These are phyloP conservation scores for Lepidostoma basale DNA, from an alignment of 1,140 invertebrate species.

Conservation along the genomic window DNA sequence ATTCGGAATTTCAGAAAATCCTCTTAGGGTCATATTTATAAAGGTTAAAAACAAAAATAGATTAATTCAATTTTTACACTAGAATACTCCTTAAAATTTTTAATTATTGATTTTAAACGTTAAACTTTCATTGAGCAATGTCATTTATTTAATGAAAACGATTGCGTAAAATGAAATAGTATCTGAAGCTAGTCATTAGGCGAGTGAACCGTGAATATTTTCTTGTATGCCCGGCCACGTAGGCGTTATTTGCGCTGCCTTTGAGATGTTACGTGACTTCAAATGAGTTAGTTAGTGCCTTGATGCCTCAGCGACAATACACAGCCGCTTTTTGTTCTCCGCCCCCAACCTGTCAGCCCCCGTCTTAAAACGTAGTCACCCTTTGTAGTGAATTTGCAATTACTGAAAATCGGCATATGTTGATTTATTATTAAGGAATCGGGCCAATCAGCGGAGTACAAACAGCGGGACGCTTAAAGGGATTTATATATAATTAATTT, in stretches of 20 bases:
- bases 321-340: background rate
- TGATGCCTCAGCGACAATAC: conserved; percentile 1
- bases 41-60: background rate
- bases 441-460: conserved; percentile 9
- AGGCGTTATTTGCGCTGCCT: conserved; percentile 2
- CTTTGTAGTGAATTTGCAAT: conserved; percentile 1
- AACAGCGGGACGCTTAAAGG: background rate
- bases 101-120: background rate
- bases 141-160: background rate
- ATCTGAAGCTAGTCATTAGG: background rate
- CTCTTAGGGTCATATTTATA: no score
- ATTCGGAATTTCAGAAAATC: no score
- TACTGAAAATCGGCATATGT: conserved; percentile 7
- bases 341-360: background rate
- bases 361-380: background rate
- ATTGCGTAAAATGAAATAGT: background rate
- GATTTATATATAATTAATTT: conserved; percentile 3
- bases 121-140: background rate
- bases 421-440: conserved; percentile 14
- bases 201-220: background rate
- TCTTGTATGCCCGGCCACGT: background rate
- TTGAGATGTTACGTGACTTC: conserved; percentile 13
- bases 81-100: background rate
- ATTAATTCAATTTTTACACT: background rate
- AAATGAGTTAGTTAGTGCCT: conserved; percentile 12